These are phyloP conservation scores for Bicyclus anynana DNA, from an alignment of 1,140 invertebrate species.

Conservation along the genomic window DNA sequence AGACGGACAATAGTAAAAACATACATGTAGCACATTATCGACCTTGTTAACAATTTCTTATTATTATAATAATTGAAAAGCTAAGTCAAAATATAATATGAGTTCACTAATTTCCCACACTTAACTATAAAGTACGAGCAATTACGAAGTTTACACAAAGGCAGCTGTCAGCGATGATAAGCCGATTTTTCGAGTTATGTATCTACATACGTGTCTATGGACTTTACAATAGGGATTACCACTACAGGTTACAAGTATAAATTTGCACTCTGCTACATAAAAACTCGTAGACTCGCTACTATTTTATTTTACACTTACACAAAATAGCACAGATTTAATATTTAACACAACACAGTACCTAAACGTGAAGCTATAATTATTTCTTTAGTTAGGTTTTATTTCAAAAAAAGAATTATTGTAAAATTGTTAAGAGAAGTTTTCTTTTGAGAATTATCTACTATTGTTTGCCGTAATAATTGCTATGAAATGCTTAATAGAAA, in stretches of 20 bases:
- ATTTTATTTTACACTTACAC: too few species aligned
- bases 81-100: constrained; percentile 71
- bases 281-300: neutral
- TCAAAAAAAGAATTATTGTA: too few species aligned
- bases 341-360: too few species aligned
- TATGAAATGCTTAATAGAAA: too few species aligned
- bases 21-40: constrained; percentile 57
- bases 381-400: too few species aligned
- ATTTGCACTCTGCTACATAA: neutral
- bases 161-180: constrained; percentile 25
- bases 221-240: constrained; percentile 43
- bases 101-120: constrained; percentile 64
- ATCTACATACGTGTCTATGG: constrained; percentile 48
- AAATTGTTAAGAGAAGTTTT: too few species aligned
- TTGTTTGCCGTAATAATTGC: too few species aligned
- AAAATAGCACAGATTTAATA: too few species aligned
- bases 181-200: constrained; percentile 37
- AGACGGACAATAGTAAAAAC: constrained; percentile 66
- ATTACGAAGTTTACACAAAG: constrained; percentile 44
- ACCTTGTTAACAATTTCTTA: constrained; percentile 53
- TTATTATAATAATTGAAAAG: constrained; percentile 62
- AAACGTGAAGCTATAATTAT: too few species aligned
- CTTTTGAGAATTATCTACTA: too few species aligned
- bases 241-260: constrained; percentile 32
- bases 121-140: constrained; percentile 37